Percentiles rank a stretch among this genome's conserved stretches.
These are phyloP conservation scores for Tenodera sinensis DNA, from an alignment of 2,888 invertebrate genomes.

Conservation along the genomic window DNA sequence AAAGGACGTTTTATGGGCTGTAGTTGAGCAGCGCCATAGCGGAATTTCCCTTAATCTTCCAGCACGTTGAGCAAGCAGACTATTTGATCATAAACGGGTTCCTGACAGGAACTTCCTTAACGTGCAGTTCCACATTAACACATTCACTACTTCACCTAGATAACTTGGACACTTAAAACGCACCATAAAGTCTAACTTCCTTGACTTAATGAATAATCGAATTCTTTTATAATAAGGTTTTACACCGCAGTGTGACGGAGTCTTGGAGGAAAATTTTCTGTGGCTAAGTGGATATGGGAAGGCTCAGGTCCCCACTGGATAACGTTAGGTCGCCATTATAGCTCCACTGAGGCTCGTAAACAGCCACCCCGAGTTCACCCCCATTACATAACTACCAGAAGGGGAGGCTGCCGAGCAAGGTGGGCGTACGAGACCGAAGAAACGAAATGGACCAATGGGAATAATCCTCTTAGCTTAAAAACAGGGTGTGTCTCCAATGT, in stretches of 20 bases:
- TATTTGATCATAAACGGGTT: background rate
- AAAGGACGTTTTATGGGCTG: background rate
- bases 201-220: slow-evolving; percentile 5
- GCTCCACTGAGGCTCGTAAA: slow-evolving; percentile 15
- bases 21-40: background rate
- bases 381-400: slow-evolving; percentile 14
- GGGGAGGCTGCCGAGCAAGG: background rate
- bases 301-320: slow-evolving; percentile 7
- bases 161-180: background rate
- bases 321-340: slow-evolving; percentile 18
- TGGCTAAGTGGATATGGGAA: slow-evolving; percentile 7
- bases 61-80: background rate
- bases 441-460: slow-evolving; percentile 20
- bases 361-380: slow-evolving; percentile 18
- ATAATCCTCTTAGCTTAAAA: slow-evolving; percentile 18
- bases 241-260: background rate
- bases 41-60: background rate
- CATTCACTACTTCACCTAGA: background rate
- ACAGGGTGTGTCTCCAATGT: slow-evolving; percentile 13
- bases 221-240: slow-evolving; percentile 2
- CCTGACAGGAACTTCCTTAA: background rate
- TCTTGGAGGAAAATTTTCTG: background rate
- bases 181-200: background rate
- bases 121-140: background rate
- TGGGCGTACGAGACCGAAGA: slow-evolving; percentile 1